Conservation (phyloP, 2,113 vertebrate species). For the Sphyrna mokarran region DNA sequence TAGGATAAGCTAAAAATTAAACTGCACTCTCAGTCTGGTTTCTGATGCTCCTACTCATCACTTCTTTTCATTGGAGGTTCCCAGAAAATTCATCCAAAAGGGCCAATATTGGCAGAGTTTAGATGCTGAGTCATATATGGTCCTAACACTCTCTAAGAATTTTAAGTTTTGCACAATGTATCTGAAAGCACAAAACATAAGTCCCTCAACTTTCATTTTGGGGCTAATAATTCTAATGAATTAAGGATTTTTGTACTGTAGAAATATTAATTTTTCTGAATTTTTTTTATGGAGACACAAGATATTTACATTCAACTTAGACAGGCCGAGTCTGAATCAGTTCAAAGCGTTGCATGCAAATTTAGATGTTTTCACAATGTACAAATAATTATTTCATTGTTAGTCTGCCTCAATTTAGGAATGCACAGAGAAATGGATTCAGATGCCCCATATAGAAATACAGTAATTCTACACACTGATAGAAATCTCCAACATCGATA, state of each 20-base stretch:
- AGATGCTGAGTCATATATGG: too few species aligned
- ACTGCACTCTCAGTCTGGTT: too few species aligned
- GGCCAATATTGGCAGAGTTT: too few species aligned
- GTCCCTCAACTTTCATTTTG: not conserved
- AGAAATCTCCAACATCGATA: not conserved
- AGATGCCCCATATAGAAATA: not conserved
- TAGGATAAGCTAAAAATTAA: too few species aligned
- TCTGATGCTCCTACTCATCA: too few species aligned
- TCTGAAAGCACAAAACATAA: not conserved
- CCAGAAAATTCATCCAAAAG: too few species aligned
- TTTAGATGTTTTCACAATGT: not conserved
- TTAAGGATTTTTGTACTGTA: not conserved
- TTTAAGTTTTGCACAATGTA: not conserved
- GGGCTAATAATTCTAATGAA: not conserved
- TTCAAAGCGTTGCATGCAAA: not conserved
- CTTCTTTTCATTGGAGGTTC: too few species aligned
- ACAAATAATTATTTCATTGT: not conserved
- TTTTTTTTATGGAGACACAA: not conserved
- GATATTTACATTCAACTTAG: not conserved
- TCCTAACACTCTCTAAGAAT: too few species aligned
- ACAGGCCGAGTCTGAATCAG: not conserved
- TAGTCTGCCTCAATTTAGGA: not conserved
- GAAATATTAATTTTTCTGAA: not conserved
- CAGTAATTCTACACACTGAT: not conserved
- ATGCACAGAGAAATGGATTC: not conserved